These are phyloP conservation scores for Oostethus manadensis DNA, from an alignment of 2,113 vertebrate genomes.

Conservation along the genomic window DNA sequence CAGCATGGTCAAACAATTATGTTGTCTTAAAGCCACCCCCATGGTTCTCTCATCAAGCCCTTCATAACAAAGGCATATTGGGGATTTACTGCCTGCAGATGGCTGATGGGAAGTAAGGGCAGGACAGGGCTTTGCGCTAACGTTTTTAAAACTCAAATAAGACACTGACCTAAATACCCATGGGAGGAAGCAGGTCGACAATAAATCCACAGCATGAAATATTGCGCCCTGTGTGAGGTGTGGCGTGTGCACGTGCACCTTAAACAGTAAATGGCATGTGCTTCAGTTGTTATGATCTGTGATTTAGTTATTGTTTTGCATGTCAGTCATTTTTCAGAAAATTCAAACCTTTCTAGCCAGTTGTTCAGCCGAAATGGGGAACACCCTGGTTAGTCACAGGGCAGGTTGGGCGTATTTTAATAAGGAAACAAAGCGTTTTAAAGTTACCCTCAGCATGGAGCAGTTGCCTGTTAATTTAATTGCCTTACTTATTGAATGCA, in stretches of 20 bases:
- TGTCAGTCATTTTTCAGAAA: not conserved
- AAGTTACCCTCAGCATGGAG: too few relatives aligned
- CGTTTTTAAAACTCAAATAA: conserved; percentile 58
- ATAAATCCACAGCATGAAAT: conserved; percentile 52
- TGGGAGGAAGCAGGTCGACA: conserved; percentile 44
- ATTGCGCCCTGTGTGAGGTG: conserved; percentile 47
- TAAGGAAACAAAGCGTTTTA: too few relatives aligned
- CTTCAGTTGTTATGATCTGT: conserved; percentile 21
- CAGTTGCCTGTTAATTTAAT: too few relatives aligned
- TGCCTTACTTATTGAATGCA: too few relatives aligned
- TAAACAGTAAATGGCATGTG: conserved; percentile 31
- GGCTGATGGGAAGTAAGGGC: conserved; percentile 45
- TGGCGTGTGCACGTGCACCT: conserved; percentile 30
- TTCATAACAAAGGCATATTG: conserved; percentile 55
- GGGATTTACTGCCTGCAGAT: conserved; percentile 69
- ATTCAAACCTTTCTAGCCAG: too few relatives aligned
- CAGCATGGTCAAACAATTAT: conserved; percentile 65
- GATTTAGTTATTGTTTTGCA: conserved; percentile 2
- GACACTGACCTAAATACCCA: conserved; percentile 45
- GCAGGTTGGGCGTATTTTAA: too few relatives aligned
- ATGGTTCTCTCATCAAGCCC: conserved; percentile 56
- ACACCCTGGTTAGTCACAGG: too few relatives aligned
- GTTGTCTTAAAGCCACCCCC: conserved; percentile 63
- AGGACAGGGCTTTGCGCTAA: conserved; percentile 36
- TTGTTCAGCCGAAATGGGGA: too few relatives aligned